Conservation (phyloP, 2,113 vertebrate genomes). For the Vulpes ferrilata region DNA sequence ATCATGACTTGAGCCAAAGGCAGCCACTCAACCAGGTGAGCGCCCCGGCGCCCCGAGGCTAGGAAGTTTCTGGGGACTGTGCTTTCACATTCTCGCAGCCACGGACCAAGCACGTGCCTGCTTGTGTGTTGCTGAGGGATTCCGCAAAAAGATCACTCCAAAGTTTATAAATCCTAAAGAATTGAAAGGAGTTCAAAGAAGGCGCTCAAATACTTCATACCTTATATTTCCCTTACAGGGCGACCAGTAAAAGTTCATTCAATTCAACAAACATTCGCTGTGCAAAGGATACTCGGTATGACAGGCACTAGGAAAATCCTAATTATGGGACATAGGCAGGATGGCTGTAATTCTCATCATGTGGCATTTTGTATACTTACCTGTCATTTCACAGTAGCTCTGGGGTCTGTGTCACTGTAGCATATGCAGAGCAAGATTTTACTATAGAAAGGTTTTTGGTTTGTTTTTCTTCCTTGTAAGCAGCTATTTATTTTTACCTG, state of each 20-base stretch:
- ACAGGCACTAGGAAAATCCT: not conserved
- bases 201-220: not conserved
- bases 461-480: not conserved
- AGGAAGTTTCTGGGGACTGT: not conserved
- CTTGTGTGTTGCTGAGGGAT: not conserved
- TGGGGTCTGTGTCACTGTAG: not conserved
- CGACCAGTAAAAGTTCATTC: not conserved
- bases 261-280: not conserved
- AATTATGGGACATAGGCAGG: not conserved
- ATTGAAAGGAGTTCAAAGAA: slow-evolving; percentile 6
- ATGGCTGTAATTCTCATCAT: not conserved
- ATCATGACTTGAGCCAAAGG: no score
- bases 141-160: not conserved
- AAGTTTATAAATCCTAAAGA: not conserved
- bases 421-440: not conserved
- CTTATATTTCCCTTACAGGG: not conserved
- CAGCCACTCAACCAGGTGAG: no score
- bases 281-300: not conserved
- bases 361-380: not conserved
- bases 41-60: no score
- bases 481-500: not conserved
- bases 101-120: not conserved
- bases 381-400: not conserved
- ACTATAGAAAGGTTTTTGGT: not conserved
- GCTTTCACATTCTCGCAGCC: not conserved